A percentile compares a stretch with the other conserved stretches of the same genome.
Conservation (phyloP, 2,113 vertebrate genomes). For the Spea bombifrons region DNA sequence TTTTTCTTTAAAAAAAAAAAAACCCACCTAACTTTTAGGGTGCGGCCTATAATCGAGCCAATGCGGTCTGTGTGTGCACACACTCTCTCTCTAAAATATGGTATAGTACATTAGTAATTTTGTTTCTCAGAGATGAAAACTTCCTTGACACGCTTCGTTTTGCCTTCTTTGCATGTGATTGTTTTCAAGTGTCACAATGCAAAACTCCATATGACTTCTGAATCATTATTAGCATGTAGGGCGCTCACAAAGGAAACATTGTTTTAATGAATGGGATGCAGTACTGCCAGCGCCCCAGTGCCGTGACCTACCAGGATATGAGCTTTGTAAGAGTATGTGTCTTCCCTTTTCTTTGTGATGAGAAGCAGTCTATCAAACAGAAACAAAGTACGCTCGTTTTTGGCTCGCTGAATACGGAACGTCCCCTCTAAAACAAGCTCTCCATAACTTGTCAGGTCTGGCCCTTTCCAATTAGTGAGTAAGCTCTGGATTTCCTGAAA, state of each 20-base stretch:
- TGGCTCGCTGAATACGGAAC: slow-evolving; percentile 91
- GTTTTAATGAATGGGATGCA: neutral
- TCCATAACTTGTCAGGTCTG: slow-evolving; percentile 91
- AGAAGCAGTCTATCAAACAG: slow-evolving; percentile 93
- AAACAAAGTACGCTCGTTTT: slow-evolving; percentile 93
- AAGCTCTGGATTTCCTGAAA: slow-evolving; percentile 94
- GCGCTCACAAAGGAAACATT: neutral
- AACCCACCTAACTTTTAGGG: no score
- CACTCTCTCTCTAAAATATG: no score
- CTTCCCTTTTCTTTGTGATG: slow-evolving; percentile 94
- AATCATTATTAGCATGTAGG: neutral
- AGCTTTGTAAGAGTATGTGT: slow-evolving; percentile 90
- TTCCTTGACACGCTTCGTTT: neutral
- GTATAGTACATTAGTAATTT: no score
- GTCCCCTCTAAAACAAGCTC: slow-evolving; percentile 95
- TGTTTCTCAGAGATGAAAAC: neutral
- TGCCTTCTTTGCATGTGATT: slow-evolving; percentile 4
- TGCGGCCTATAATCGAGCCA: no score
- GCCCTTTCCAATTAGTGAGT: slow-evolving; percentile 96
- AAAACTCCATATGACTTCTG: slow-evolving; percentile 26
- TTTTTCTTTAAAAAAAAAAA: no score
- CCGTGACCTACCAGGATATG: slow-evolving; percentile 84
- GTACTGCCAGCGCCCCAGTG: neutral
- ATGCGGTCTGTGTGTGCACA: no score
- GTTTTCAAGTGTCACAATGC: slow-evolving; percentile 16